Conservation (phyloP, 1,140 invertebrate species). For the Drosophila equinoxialis region DNA sequence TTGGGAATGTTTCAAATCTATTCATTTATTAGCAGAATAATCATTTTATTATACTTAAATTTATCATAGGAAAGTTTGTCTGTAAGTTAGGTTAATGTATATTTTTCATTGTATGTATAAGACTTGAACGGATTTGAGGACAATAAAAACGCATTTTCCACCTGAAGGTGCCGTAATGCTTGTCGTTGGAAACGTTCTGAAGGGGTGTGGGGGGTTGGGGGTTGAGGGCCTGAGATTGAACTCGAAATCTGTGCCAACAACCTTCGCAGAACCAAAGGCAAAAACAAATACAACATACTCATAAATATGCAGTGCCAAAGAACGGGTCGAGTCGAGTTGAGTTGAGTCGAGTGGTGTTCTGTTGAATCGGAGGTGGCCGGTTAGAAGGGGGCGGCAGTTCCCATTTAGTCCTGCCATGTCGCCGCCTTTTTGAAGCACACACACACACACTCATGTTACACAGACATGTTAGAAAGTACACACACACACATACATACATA, state of each 20-base stretch:
- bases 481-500: slow-evolving; percentile 31
- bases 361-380: background rate
- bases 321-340: slow-evolving; percentile 8
- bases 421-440: slow-evolving; percentile 41
- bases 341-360: slow-evolving; percentile 11
- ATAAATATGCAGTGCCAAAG: slow-evolving; percentile 63
- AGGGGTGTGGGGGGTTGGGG: no score
- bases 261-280: slow-evolving; percentile 38
- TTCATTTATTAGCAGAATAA: no score
- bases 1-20: no score
- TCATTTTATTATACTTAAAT: no score
- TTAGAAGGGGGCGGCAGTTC: slow-evolving; percentile 10
- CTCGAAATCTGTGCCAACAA: slow-evolving; percentile 55
- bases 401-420: slow-evolving; percentile 11
- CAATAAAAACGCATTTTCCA: background rate
- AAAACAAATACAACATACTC: slow-evolving; percentile 36
- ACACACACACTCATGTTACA: background rate
- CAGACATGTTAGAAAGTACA: background rate
- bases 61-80: no score
- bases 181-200: background rate
- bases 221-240: background rate
- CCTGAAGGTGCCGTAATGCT: background rate
- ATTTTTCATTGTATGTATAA: no score
- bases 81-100: no score
- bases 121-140: no score